Conservation (phyloP, 2,113 vertebrate species). For the Pantherophis guttatus region DNA sequence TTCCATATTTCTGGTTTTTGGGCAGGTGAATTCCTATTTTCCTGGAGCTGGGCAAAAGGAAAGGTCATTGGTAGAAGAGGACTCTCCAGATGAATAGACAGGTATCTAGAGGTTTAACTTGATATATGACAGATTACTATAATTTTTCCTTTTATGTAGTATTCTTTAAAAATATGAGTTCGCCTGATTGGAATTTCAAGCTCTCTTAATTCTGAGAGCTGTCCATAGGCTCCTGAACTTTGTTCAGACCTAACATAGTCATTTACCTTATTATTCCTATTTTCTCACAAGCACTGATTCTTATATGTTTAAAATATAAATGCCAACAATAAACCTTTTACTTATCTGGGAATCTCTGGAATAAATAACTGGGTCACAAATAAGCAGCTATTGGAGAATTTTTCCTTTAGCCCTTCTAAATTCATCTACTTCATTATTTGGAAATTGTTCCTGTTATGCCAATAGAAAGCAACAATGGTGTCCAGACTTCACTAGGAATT, state of each 20-base stretch:
- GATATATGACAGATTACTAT: neutral
- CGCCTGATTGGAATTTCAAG: neutral
- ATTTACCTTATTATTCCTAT: neutral
- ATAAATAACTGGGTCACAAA: neutral
- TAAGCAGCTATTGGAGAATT: neutral
- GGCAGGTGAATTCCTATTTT: neutral
- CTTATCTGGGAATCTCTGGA: neutral
- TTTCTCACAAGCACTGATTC: neutral
- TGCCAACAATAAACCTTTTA: neutral
- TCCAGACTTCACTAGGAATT: neutral
- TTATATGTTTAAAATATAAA: neutral
- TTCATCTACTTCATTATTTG: neutral
- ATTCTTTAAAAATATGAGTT: neutral
- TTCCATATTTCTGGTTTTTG: neutral
- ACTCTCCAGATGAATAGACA: neutral
- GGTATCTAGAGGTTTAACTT: neutral
- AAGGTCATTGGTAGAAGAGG: neutral
- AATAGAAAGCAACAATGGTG: neutral
- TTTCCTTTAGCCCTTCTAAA: neutral
- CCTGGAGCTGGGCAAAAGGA: neutral
- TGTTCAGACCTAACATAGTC: neutral
- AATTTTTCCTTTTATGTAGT: neutral
- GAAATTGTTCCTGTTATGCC: neutral
- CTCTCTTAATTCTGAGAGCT: neutral
- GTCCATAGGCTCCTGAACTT: neutral